Conservation (phyloP, 2,113 vertebrate genomes). For the Indicator indicator region DNA sequence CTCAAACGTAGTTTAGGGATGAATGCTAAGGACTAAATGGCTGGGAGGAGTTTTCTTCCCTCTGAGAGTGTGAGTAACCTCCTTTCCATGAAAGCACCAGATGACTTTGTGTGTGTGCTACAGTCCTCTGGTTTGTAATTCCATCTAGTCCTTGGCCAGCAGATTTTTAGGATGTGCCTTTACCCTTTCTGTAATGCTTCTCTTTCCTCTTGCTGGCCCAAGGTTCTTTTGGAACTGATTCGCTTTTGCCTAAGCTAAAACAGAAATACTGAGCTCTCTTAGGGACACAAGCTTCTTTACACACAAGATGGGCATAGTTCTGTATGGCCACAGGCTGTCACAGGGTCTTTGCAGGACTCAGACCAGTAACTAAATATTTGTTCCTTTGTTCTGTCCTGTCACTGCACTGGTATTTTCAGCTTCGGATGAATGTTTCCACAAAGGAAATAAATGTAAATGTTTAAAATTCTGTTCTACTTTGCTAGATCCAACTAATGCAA, state of each 20-base stretch:
- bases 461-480: neutral
- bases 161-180: neutral
- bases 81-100: neutral
- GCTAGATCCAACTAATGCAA: neutral
- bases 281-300: neutral
- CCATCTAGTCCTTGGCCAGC: neutral
- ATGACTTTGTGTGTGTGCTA: neutral
- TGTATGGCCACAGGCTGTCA: neutral
- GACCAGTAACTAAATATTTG: neutral
- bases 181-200: neutral
- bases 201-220: neutral
- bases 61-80: neutral
- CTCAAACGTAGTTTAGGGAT: neutral
- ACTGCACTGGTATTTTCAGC: neutral
- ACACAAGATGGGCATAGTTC: neutral
- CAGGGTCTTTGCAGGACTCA: neutral
- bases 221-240: neutral
- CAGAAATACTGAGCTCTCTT: neutral
- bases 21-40: neutral
- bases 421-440: neutral
- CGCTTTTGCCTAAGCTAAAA: neutral
- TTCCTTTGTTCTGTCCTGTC: neutral
- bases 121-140: neutral
- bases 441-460: neutral
- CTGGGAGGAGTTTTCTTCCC: slow-evolving; percentile 7